Percentiles rank a stretch among this genome's conserved stretches.
Conservation (phyloP, 2,797 vertebrate species). For the Linurgus olivaceus region DNA sequence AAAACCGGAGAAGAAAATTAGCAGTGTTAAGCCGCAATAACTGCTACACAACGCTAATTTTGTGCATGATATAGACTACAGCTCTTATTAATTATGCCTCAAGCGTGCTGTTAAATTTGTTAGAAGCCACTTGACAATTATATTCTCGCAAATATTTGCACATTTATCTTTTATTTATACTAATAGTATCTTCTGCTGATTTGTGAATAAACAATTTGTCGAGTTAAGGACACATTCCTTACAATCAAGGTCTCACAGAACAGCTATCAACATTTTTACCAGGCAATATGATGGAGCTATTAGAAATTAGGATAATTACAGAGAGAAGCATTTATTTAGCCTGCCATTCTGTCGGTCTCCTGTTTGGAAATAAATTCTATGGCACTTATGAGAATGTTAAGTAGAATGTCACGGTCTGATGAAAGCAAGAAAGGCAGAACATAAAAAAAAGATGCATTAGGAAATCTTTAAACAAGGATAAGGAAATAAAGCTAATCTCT, state of each 20-base stretch:
- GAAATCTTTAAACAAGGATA: conserved; percentile 36
- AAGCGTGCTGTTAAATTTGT: background rate
- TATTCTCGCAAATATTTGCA: background rate
- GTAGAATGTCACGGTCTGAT: background rate
- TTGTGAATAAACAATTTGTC: background rate
- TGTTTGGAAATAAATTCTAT: background rate
- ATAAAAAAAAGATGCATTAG: background rate
- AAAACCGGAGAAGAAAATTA: background rate
- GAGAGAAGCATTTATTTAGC: background rate
- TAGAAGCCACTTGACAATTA: background rate
- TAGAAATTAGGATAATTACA: background rate
- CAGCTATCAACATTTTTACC: background rate
- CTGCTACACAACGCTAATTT: background rate
- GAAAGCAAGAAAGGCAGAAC: background rate
- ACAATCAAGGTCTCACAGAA: background rate
- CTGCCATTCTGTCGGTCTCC: background rate
- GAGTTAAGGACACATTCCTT: background rate
- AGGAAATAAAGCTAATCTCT: conserved; percentile 28
- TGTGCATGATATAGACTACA: rapidly evolving
- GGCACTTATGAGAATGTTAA: background rate
- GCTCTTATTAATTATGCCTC: background rate
- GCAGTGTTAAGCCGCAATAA: background rate
- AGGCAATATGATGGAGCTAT: background rate
- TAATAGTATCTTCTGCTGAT: background rate
- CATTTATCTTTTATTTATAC: background rate